A percentile compares a stretch with the other conserved stretches of the same genome.
Evolutionary conservation across 2,888 invertebrate genomes (phyloP).

Genomic region (Cerceris rybyensis): DNA sequence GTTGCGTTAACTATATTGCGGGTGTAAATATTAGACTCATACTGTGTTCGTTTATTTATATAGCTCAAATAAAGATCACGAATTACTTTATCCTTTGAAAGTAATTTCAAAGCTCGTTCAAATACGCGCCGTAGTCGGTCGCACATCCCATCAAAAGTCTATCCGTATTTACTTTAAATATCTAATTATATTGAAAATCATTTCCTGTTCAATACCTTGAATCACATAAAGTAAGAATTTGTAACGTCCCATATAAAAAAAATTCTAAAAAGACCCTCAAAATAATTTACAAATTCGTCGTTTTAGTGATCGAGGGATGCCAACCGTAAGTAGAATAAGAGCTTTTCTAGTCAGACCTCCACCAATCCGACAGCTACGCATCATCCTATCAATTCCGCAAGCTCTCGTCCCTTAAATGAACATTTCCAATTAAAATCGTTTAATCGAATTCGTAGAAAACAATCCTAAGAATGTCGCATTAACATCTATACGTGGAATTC

Average conservation of each 20-base stretch:
- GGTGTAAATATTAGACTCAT: constrained; percentile 66
- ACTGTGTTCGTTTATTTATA: constrained; percentile 68
- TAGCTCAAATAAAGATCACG: constrained; percentile 61
- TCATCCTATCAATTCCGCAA: constrained; percentile 23
- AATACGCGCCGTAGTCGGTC: no score
- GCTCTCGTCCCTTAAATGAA: not conserved
- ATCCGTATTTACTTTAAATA: no score
- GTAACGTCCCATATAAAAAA: no score
- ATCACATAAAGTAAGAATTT: no score
- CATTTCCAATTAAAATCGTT: not conserved
- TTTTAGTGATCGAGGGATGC: constrained; percentile 18
- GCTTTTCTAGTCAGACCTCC: constrained; percentile 46
- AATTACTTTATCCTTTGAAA: constrained; percentile 35
- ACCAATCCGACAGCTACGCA: constrained; percentile 39
- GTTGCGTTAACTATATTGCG: constrained; percentile 52
- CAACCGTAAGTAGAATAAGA: constrained; percentile 42
- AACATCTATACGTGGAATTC: no score
- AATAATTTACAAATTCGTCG: not conserved
- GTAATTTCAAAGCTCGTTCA: not conserved
- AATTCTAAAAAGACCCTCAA: not conserved
- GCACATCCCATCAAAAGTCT: no score
- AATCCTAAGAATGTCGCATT: not conserved
- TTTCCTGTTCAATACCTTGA: no score
- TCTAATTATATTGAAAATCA: no score
- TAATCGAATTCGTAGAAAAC: not conserved